Conservation (phyloP, 2,113 vertebrate species). For the Hippopotamus amphibius region DNA sequence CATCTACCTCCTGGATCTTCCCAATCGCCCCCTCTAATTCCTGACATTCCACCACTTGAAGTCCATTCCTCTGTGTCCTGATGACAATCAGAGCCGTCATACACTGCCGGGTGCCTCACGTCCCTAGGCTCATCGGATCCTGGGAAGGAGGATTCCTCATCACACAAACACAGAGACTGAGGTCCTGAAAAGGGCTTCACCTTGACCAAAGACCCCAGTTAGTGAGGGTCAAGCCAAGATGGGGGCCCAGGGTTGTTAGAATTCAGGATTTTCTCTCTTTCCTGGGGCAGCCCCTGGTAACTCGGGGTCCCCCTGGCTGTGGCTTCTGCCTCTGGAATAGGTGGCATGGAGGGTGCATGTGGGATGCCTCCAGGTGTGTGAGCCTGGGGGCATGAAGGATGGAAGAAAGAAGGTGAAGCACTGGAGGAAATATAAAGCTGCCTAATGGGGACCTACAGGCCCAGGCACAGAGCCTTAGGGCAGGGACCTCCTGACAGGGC, state of each 20-base stretch:
- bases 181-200: background rate
- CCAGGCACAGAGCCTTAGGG: background rate
- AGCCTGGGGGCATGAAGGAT: background rate
- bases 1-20: background rate
- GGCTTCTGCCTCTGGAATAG: background rate
- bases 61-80: background rate
- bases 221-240: background rate
- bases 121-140: background rate
- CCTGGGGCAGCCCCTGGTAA: background rate
- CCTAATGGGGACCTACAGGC: no score
- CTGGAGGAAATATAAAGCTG: background rate
- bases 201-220: background rate
- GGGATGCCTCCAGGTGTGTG: background rate
- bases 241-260: background rate
- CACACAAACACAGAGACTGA: background rate
- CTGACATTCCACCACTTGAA: background rate
- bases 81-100: background rate
- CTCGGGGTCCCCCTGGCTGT: background rate
- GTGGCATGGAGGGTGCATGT: no score
- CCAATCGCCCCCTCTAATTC: background rate
- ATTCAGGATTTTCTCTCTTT: background rate
- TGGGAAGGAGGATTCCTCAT: background rate
- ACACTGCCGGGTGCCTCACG: background rate
- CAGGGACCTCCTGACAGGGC: no score
- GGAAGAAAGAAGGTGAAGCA: background rate